These are phyloP conservation scores for Resseliella maxima DNA, from an alignment of 2,888 invertebrate species.

Conservation along the genomic window DNA sequence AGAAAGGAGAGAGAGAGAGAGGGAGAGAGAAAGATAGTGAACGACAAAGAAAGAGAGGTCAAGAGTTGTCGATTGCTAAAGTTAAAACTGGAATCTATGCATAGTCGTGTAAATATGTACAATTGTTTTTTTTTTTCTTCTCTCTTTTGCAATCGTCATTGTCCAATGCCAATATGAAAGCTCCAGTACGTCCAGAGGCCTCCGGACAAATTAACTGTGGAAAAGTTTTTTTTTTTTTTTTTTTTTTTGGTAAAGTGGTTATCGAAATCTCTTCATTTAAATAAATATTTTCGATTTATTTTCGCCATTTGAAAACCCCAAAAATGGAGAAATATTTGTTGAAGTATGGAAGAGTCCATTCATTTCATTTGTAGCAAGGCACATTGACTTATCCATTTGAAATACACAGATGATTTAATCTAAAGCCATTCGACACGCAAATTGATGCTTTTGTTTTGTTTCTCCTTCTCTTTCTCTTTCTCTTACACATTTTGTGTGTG, in stretches of 20 bases:
- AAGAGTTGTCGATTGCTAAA: no score
- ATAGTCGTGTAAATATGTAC: no score
- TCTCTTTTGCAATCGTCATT: no score
- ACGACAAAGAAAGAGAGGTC: no score
- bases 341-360: background rate
- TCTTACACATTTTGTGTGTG: no score
- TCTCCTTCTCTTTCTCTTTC: background rate
- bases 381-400: background rate
- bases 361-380: background rate
- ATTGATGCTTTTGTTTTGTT: conserved; percentile 15
- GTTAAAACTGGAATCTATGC: no score
- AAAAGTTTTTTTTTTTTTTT: background rate
- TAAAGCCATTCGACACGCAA: background rate
- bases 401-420: background rate
- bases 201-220: background rate
- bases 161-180: no score
- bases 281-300: conserved; percentile 19
- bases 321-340: background rate
- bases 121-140: no score
- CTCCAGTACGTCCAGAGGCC: no score
- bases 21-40: no score
- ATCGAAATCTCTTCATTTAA: background rate
- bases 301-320: background rate
- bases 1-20: no score
- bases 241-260: no score